A percentile compares a stretch with the other conserved stretches of the same genome.
These are phyloP conservation scores for Campoletis sonorensis DNA, from an alignment of 1,140 invertebrate species.

Conservation along the genomic window DNA sequence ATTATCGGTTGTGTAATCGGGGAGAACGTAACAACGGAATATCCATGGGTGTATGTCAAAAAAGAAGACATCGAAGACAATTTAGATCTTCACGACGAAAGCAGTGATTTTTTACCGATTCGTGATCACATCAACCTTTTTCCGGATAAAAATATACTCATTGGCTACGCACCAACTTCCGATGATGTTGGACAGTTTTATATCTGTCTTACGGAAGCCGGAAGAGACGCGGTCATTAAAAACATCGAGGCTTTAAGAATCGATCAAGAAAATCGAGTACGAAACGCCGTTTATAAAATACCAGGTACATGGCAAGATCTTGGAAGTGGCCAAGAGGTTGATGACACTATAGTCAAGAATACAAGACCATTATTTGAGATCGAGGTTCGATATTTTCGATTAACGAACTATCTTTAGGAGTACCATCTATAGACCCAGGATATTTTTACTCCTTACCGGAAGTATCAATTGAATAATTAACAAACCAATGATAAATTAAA, in stretches of 20 bases:
- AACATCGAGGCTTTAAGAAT: conserved; percentile 78
- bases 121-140: conserved; percentile 76
- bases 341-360: conserved; percentile 75
- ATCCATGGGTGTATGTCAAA: conserved; percentile 82
- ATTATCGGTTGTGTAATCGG: conserved; percentile 76
- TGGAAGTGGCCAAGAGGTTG: conserved; percentile 82
- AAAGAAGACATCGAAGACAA: conserved; percentile 81
- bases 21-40: conserved; percentile 82
- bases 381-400: conserved; percentile 77
- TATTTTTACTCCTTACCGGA: too few species aligned
- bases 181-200: conserved; percentile 82
- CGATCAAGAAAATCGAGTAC: conserved; percentile 80
- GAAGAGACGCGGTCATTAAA: conserved; percentile 71
- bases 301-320: conserved; percentile 79
- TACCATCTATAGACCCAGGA: too few species aligned
- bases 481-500: too few species aligned
- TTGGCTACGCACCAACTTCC: conserved; percentile 82
- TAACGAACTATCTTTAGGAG: background rate
- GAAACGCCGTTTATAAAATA: conserved; percentile 80
- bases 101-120: conserved; percentile 79
- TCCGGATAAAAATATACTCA: conserved; percentile 78
- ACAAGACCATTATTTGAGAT: conserved; percentile 80
- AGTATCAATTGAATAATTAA: too few species aligned
- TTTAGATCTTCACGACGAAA: conserved; percentile 73
- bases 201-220: conserved; percentile 80